Evolutionary conservation across 1,140 invertebrate genomes (phyloP), one percentile per base, ranked within the genome.

Genomic region (Tetranychus cinnabarinus): DNA sequence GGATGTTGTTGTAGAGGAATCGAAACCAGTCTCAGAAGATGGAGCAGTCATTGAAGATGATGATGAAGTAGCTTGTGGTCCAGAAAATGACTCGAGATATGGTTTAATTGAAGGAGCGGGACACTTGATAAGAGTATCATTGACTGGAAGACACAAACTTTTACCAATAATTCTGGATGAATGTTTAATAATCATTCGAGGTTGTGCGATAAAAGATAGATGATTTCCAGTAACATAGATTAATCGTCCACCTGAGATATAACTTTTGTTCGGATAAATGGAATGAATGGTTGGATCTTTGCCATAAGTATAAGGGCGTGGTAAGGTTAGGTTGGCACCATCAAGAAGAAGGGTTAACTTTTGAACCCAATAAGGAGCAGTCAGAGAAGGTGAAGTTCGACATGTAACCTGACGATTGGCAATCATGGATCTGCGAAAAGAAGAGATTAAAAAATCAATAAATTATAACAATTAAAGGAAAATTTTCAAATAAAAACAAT

Each of bases 141-240:
- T 92, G 13, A 91, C 72, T 12, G 95, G 86, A 34, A 77, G 77
- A 72, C 93, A 97, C 34, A 45, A 39, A 48, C 73, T 69, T 66
- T 86, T 82, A 66, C 57, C 58, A 36, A 62, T 64, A 13, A 61
- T 57, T 33, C 13, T 35, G 12, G 80, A 81, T 52, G 79, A 79
- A 67, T 79, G 77, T 71, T 83, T 87, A 37, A 88, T 80, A 65
- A 85, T 81, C 80, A 93, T 86, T 70, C 88, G 81, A 1, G 88
- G 88, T 67, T 86, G 86, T 69, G 89, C 86, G 67, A 95, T 86
- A 1, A 85, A 88, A 68, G 89, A 81, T 36, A 96, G 77, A 72
- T 93, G 85, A 56, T 85, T 87, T 0, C 90, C 91, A 70, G 88
- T 86, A 0, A 96, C 86, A 47, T 85, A 89, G 45, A 97, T 82